Evolutionary conservation across 2,888 invertebrate species (phyloP).

Genomic region (Campoplex capitator): DNA sequence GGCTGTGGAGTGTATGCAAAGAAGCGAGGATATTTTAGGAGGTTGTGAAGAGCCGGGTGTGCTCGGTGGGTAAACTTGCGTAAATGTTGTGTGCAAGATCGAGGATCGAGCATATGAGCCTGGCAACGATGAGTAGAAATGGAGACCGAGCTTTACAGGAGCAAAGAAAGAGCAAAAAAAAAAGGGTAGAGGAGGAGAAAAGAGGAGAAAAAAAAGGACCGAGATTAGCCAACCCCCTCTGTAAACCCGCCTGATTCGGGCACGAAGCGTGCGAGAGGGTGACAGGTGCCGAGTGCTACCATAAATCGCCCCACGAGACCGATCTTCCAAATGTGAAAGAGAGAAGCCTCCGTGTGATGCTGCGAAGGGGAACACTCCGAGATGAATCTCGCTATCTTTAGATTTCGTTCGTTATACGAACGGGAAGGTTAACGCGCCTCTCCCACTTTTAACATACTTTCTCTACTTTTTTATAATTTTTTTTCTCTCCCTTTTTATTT

Average conservation of each 20-base stretch:
- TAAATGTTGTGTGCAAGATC: constrained; percentile 43
- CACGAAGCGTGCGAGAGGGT: constrained; percentile 71
- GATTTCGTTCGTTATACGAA: constrained; percentile 66
- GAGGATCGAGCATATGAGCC: constrained; percentile 34
- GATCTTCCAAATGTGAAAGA: constrained; percentile 59
- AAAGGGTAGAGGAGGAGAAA: neutral
- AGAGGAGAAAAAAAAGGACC: neutral
- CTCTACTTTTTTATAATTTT: neutral
- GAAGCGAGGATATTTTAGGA: constrained; percentile 47
- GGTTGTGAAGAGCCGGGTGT: constrained; percentile 22
- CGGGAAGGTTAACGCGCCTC: constrained; percentile 54
- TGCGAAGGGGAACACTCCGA: constrained; percentile 13
- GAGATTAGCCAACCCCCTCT: constrained; percentile 55
- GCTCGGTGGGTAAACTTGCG: constrained; percentile 42
- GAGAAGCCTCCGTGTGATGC: constrained; percentile 5
- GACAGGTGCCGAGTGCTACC: constrained; percentile 81
- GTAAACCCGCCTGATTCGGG: constrained; percentile 37
- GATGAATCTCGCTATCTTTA: constrained; percentile 73
- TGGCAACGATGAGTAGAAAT: constrained; percentile 35
- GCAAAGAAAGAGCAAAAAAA: constrained; percentile 25
- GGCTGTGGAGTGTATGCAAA: constrained; percentile 1
- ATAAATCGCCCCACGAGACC: constrained; percentile 75
- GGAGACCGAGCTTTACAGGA: constrained; percentile 46
- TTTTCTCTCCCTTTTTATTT: constrained; percentile 23
- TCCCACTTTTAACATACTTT: neutral